phyloP scores from a whole-genome alignment of 2,797 vertebrate species.

The Gymnopithys bicolor region DNA sequence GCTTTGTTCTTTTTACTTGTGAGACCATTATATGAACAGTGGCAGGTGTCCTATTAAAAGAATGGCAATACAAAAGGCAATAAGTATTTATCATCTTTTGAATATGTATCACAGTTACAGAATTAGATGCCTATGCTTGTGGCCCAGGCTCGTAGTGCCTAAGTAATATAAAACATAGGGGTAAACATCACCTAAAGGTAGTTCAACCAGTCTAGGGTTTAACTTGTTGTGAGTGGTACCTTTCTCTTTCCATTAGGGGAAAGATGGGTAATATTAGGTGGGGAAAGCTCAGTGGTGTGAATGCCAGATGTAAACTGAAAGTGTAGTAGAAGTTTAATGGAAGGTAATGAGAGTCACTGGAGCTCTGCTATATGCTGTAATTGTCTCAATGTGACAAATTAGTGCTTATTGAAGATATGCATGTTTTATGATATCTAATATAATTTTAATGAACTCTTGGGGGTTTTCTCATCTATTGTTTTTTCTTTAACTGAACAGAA shows the following conservation, averaged over 20 bases:
- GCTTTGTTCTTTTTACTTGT: not conserved
- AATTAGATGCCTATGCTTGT: not conserved
- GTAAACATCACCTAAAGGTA: not conserved
- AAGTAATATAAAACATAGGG: not conserved
- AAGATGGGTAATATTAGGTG: not conserved
- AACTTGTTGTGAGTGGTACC: not conserved
- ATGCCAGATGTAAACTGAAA: not conserved
- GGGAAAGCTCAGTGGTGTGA: not conserved
- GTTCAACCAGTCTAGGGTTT: not conserved
- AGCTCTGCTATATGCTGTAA: not conserved
- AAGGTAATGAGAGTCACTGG: not conserved
- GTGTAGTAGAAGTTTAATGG: not conserved
- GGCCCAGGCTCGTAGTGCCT: not conserved
- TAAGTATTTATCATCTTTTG: not conserved
- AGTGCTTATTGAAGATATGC: not conserved
- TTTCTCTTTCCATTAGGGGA: not conserved
- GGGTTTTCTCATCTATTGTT: not conserved
- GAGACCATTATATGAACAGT: not conserved
- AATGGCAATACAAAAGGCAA: not conserved
- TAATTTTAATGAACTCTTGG: conserved; percentile 1
- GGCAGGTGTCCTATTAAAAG: not conserved
- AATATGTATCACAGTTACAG: not conserved
- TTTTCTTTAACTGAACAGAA: not conserved
- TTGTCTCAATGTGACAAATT: not conserved
- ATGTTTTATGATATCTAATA: not conserved